Base-by-base conservation (phyloP, 2,888 invertebrate genomes). In the Sycophila texana region DNA sequence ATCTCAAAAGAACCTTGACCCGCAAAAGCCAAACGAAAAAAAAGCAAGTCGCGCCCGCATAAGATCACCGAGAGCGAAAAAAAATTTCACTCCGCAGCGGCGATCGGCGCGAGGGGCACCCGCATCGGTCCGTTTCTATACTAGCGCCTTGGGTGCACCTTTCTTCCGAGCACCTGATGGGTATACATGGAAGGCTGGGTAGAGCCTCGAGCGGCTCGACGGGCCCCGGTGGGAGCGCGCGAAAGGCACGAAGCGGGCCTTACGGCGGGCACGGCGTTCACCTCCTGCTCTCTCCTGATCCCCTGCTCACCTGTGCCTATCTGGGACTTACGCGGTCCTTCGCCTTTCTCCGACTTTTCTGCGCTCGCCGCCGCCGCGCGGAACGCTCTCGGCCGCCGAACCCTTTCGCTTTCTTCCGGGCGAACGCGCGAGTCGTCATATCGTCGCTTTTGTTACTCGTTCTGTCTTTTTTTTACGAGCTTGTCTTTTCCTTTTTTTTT, bases 321-420 rank as follows among this genome's bases (percentile, higher is more conserved):
- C 81, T 87, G 88, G 88, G 87, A 86, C 88, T 88, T 84, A 86
- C 83, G 81, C 70, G 80, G 81, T 84, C 83, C 82, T 84, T 83
- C 80, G 63, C 77, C 77, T 77, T 66, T 20, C 47, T 53, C 18
- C 67, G 20, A 7, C 47, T 14, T 57, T 57, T 66, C 71, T 55
- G 63, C 53, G 16, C 55, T 39, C 58, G 26, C 47, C 26, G 39
- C 71, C 30, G 16, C 47, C 26, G 7, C 14, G 39, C 18, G 55
- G 18, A 57, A 39, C 20, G 60, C 18, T 26, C 26, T 60, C 60
- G 4, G 60, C 20, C 14, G 60, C 14, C 22, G 20, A 60, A 60
- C 60, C 60, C 60, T 26, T 60, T 60, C 60, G 60, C 60, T 60
- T 5, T 26, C 14, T 14, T 58, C 22, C 22, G 13, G 58, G 18